Percentiles rank a stretch among this genome's conserved stretches.
Conservation (phyloP, 1,140 invertebrate genomes). For the Papilio polytes region DNA sequence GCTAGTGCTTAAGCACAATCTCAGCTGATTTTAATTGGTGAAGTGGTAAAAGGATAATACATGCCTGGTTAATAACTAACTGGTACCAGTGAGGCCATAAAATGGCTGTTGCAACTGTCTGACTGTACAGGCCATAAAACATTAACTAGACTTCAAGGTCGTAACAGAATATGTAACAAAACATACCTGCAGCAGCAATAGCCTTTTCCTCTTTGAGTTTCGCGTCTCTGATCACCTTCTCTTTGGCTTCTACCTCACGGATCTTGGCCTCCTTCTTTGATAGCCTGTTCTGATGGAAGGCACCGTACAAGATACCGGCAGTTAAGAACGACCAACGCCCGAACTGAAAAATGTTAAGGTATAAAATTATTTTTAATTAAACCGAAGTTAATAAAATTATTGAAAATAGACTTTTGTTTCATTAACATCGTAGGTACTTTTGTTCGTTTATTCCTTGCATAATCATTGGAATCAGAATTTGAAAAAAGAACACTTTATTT, state of each 20-base stretch:
- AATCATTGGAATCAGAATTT: neutral
- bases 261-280: conserved; percentile 87
- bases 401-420: neutral
- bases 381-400: no score
- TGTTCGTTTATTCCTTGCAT: neutral
- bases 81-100: no score
- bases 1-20: no score
- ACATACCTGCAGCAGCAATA: conserved; percentile 79
- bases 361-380: neutral
- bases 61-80: no score
- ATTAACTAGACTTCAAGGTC: no score
- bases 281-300: conserved; percentile 87
- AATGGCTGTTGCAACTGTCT: no score
- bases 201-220: conserved; percentile 89
- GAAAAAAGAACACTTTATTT: conserved; percentile 1
- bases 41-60: no score
- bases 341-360: conserved; percentile 83
- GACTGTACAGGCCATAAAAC: no score
- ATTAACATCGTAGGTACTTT: neutral
- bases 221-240: conserved; percentile 87
- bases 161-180: neutral
- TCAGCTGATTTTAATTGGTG: no score
- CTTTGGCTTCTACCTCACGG: conserved; percentile 86
- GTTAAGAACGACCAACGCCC: conserved; percentile 89
- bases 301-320: conserved; percentile 88